These are phyloP conservation scores for Bhutanitis thaidina DNA, from an alignment of 2,888 invertebrate genomes.

Conservation along the genomic window DNA sequence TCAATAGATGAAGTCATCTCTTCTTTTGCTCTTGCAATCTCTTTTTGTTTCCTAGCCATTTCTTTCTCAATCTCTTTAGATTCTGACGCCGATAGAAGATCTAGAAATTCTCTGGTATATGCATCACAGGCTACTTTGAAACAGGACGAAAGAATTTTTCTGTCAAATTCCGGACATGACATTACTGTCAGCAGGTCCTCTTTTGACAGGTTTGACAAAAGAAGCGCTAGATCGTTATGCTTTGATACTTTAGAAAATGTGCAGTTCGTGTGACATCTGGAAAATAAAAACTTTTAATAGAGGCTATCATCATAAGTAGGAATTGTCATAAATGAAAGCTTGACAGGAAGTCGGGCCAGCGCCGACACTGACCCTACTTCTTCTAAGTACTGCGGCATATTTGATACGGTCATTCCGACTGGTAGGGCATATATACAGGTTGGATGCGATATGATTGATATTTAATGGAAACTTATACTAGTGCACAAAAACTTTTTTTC, in stretches of 20 bases:
- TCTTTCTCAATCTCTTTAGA: conserved; percentile 59
- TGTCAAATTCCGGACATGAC: conserved; percentile 69
- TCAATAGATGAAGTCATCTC: conserved; percentile 63
- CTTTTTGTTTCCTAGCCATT: conserved; percentile 41
- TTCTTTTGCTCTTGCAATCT: conserved; percentile 43
- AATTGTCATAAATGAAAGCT: too few species aligned
- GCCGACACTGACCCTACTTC: too few species aligned
- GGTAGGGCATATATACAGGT: too few species aligned
- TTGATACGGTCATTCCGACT: too few species aligned
- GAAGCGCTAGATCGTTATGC: conserved; percentile 51
- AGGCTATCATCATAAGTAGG: too few species aligned
- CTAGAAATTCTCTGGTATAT: conserved; percentile 64
- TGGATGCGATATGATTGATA: too few species aligned
- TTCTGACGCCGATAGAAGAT: conserved; percentile 51
- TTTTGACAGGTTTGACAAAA: conserved; percentile 51
- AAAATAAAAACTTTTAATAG: conserved; percentile 22
- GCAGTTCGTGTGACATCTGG: conserved; percentile 58
- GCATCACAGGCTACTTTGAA: conserved; percentile 71
- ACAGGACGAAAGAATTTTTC: conserved; percentile 69
- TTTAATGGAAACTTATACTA: too few species aligned
- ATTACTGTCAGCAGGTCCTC: conserved; percentile 69
- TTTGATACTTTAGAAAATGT: conserved; percentile 47
- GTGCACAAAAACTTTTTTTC: too few species aligned
- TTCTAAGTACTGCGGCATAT: too few species aligned
- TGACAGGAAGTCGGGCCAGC: too few species aligned